Percentiles rank a stretch among this genome's conserved stretches.
Evolutionary conservation across 64 coral and sea anemone species (phyloP).

Genomic region (Hydrozoanthus tunicans): DNA sequence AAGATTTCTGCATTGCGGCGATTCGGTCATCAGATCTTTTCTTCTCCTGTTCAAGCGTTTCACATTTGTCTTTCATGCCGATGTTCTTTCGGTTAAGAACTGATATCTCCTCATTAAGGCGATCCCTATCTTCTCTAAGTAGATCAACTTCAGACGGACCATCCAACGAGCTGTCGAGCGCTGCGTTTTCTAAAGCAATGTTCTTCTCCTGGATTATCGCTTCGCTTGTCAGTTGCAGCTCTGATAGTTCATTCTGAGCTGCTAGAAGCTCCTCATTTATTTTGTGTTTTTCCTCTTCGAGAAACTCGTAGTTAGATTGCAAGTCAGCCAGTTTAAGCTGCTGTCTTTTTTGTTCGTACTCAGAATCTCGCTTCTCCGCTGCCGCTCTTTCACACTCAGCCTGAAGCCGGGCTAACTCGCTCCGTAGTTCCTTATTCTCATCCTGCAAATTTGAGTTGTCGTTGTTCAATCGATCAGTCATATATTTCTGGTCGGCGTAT

Average conservation of each 20-base stretch:
- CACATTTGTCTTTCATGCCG: conserved; percentile 67
- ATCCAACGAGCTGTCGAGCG: conserved; percentile 55
- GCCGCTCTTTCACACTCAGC: conserved; percentile 65
- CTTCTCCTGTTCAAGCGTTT: conserved; percentile 82
- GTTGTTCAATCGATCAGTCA: conserved; percentile 61
- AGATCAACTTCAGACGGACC: conserved; percentile 76
- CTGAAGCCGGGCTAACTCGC: conserved; percentile 43
- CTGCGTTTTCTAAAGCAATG: conserved; percentile 18
- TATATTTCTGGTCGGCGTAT: conserved; percentile 65
- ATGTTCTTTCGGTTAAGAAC: conserved; percentile 74
- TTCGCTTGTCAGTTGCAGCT: conserved; percentile 63
- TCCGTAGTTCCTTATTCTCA: conserved; percentile 69
- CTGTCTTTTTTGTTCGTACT: conserved; percentile 67
- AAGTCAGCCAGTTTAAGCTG: conserved; percentile 75
- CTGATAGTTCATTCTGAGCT: conserved; percentile 66
- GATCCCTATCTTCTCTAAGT: conserved; percentile 79
- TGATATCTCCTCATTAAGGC: conserved; percentile 76
- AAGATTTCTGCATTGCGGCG: conserved; percentile 60
- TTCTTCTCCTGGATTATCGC: conserved; percentile 62
- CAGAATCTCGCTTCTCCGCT: conserved; percentile 60
- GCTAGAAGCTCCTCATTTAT: conserved; percentile 65
- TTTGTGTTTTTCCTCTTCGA: conserved; percentile 86
- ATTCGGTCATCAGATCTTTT: conserved; percentile 64
- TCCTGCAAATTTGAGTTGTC: conserved; percentile 61
- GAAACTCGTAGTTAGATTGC: conserved; percentile 66